Base-by-base conservation (phyloP, 2,888 invertebrate genomes). In the Synanthedon tipuliformis region DNA sequence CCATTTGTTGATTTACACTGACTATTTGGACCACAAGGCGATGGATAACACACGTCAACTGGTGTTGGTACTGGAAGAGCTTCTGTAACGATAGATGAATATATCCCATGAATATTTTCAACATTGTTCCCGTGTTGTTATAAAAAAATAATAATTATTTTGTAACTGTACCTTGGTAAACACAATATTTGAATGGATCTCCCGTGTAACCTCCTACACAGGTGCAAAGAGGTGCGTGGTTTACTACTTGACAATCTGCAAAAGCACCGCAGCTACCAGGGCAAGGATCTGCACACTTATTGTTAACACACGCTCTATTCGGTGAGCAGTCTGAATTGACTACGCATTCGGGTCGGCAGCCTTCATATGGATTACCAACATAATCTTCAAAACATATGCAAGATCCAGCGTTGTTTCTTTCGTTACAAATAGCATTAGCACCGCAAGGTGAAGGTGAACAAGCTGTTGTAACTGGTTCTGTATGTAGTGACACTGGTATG, bases 281-380 rank as follows among this genome's bases (percentile, higher is more conserved):
- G 63, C 94, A 95, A 23, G 94, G 94, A 76, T 94, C 92, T 52
- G 85, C 78, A 66, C 94, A 94, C 74, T 92, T 93, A 61, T 90
- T 91, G 63, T 90, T 90, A 3, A 92, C 80, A 65, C 94, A 94
- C 5, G 93, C 93, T 66, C 76, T 89, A 64, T 91, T 90, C 3
- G 92, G 89, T 1, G 91, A 79, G 68, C 94, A 94, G 68, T 94
- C 94, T 0, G 92, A 90, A 71, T 92, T 93, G 3, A 92, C 78
- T 1, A 90, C 82, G 71, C 94, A 94, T 81, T 94, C 93, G 12
- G 93, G 93, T 53, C 93, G 87, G 66, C 94, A 94, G 12, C 91
- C 92, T 76, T 92, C 92, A 61, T 94, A 94, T 23, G 94, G 94
- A 78, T 94, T 93, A 56, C 95, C 95, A 59, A 91, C 88, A 66